Base-by-base conservation (phyloP, 2,797 vertebrate genomes). In the Peromyscus melanophrys region DNA sequence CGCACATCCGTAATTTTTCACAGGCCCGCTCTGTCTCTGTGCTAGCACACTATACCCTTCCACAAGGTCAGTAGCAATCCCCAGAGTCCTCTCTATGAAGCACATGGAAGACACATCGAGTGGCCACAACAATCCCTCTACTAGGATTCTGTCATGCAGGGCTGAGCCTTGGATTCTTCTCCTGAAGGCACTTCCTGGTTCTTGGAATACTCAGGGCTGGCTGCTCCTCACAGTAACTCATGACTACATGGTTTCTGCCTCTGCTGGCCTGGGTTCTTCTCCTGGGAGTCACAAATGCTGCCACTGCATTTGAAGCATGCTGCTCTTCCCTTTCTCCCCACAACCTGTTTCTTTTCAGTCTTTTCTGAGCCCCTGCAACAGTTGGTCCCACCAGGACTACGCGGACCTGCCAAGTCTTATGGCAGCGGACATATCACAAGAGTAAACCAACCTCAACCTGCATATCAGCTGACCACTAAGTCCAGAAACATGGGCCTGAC, bases 81-180 rank as follows among this genome's bases (percentile, higher is more conserved):
- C 37, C 83, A 14, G 61, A 29, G 55, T 77, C 7, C 57, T 21
- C 90, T 94, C 63, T 46, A 16, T 14, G 10, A 80, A 55, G 75
- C 55, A 83, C 25, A 49, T 0, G 59, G 73, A 96, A 92, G 34
- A 83, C 8, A 65, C 0, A 4, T 46, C 63, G 69, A 90, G 49
- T 29, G 69, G 40, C 84, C 87, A 77, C 87, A 77, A 43, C 13
- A 76, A 4, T 9, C 69, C 34, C 21, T 81, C 11, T 71, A 29
- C 55, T 17, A 89, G 78, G 49, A 90, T 93, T 78, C 25, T 40
- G 86, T 16, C 61, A 31, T 59, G 69, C 78, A 76, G 23, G 13
- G n/a, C 19, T 19, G 52, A 29, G 29, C 82, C 86, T 65, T 95
- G 95, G 92, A 95, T 96, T 96, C 95, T 92, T 94, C 71, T 40